Evolutionary conservation across 1,140 invertebrate genomes (phyloP), one percentile per base, ranked within the genome.

Genomic region (Drosophila virilis): DNA sequence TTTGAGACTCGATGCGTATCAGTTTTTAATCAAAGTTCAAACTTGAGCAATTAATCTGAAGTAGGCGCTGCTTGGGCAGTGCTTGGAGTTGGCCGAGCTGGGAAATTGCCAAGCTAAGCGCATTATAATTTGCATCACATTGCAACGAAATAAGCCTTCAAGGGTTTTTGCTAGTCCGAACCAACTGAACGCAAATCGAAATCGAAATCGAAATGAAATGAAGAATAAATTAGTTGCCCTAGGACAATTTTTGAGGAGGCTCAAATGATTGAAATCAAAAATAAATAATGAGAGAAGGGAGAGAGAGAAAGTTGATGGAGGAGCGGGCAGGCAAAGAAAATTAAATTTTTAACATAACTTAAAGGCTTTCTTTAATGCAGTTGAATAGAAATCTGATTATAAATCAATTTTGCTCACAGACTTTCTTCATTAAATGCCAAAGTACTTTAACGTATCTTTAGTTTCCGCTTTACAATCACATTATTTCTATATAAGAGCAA

Each of bases 21-120:
- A 61, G 40, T 60, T 62, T 74, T 74, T 69, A 74, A 70, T 74
- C 38, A 74, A 62, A 22, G 33, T 57, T 61, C 48, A 42, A 57
- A 10, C 43, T 62, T 51, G 37, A 42, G 42, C 57, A 74, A 51
- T 74, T 61, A 40, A 68, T 15, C 15, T 17, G 10, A n/a, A 38
- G 9, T 35, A n/a, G 1, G 13, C 22, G 22, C 22, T 5, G 6
- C 1, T 9, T 6, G 15, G 40, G 28, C 7, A 35, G 22, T 15
- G 28, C 4, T n/a, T n/a, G 7, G 1, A 28, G 13, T 3, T 35
- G n/a, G n/a, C 3, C 22, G 1, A 28, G 12, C 6, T 28, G 22
- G 6, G 48, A 28, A 51, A 6, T 12, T 32, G n/a, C 32, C 50
- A 51, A 9, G 50, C 17, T 61, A 61, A 69, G 57, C 46, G 46